A percentile compares a stretch with the other conserved stretches of the same genome.
Conservation (phyloP, 2,888 invertebrate genomes). For the Hecatera dysodea region DNA sequence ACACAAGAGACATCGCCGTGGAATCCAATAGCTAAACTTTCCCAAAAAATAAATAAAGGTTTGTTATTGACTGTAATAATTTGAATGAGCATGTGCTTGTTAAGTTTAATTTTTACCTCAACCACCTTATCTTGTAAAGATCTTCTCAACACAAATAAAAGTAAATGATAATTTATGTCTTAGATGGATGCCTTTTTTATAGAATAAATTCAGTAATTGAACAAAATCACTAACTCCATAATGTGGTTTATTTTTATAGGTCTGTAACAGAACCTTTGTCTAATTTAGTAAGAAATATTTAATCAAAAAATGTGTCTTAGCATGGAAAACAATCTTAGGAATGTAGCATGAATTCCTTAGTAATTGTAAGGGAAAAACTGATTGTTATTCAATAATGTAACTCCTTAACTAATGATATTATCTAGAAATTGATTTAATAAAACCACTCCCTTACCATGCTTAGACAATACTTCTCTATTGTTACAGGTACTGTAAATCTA, state of each 20-base stretch:
- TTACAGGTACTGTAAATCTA: conserved; percentile 94
- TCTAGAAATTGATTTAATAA: background rate
- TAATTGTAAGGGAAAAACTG: background rate
- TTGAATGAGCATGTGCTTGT: conserved; percentile 36
- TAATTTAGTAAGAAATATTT: background rate
- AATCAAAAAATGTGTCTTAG: background rate
- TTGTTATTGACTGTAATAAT: conserved; percentile 69
- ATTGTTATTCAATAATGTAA: background rate
- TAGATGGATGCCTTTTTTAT: background rate
- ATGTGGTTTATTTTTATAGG: background rate
- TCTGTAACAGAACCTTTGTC: background rate
- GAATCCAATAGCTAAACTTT: conserved; percentile 83
- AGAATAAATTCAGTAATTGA: too few species aligned
- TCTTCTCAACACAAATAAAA: background rate
- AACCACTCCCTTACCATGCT: conserved; percentile 9
- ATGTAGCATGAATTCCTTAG: conserved; percentile 6
- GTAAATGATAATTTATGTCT: background rate
- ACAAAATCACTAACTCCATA: conserved; percentile 1
- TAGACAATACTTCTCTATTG: conserved; percentile 62
- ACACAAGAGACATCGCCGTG: conserved; percentile 76
- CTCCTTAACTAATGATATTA: too few species aligned
- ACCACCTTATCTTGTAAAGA: background rate
- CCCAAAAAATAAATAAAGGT: conserved; percentile 81
- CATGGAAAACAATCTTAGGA: background rate
- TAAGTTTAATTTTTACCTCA: background rate